Conservation (phyloP, 2,888 invertebrate species). For the Malthinus flaveolus region DNA sequence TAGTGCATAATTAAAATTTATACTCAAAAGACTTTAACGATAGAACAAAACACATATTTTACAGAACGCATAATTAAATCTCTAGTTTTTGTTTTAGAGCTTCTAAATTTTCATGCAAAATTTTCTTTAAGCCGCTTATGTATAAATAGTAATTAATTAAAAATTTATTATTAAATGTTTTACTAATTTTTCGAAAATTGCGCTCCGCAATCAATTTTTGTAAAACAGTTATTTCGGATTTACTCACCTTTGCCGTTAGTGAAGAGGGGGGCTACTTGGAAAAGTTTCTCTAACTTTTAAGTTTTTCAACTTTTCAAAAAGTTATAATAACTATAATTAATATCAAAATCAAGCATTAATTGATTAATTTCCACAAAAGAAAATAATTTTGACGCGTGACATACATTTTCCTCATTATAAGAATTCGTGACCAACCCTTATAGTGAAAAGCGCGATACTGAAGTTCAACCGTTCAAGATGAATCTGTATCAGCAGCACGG, state of each 20-base stretch:
- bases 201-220: no score
- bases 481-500: slow-evolving; percentile 51
- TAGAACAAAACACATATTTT: not conserved
- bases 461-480: slow-evolving; percentile 44
- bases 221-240: no score
- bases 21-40: not conserved
- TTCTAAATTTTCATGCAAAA: not conserved
- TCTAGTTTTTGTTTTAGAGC: not conserved
- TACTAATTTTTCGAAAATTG: not conserved
- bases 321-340: no score
- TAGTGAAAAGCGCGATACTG: slow-evolving; percentile 44
- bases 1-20: no score
- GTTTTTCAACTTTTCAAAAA: no score
- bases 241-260: no score
- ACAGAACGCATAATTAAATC: not conserved
- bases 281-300: no score
- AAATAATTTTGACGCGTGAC: slow-evolving; percentile 26
- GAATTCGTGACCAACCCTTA: slow-evolving; percentile 35
- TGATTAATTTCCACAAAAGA: no score
- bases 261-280: no score
- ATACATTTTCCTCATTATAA: slow-evolving; percentile 22
- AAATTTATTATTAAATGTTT: not conserved
- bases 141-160: not conserved
- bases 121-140: not conserved
- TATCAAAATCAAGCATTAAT: no score